Percentiles rank a stretch among this genome's conserved stretches.
Conservation (phyloP, 2,797 vertebrate species). For the Natrix natrix region DNA sequence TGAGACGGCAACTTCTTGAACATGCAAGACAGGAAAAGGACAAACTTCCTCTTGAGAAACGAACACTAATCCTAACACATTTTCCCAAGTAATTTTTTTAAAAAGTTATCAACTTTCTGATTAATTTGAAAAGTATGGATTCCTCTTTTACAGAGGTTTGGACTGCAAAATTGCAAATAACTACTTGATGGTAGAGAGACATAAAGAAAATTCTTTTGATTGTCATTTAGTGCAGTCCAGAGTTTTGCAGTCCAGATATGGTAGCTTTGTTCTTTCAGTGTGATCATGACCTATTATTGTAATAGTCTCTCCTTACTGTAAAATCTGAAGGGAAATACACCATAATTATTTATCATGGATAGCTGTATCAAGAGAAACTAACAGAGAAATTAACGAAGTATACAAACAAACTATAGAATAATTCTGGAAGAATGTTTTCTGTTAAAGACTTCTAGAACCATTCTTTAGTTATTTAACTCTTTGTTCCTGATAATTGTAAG, state of each 20-base stretch:
- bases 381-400: background rate
- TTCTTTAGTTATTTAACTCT: background rate
- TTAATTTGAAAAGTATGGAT: background rate
- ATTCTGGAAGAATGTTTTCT: background rate
- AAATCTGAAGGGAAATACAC: background rate
- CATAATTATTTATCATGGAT: background rate
- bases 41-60: constrained; percentile 94
- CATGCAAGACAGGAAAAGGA: constrained; percentile 97
- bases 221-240: background rate
- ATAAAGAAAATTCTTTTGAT: background rate
- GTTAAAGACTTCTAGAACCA: background rate
- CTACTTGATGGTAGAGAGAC: background rate
- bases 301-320: background rate
- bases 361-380: background rate
- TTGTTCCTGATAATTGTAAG: background rate
- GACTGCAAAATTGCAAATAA: background rate
- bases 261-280: background rate
- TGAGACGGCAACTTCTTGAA: constrained; percentile 95
- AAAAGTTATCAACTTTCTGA: background rate
- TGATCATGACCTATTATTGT: background rate
- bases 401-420: background rate
- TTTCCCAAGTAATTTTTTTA: constrained; percentile 88
- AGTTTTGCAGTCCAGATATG: background rate
- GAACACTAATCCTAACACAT: constrained; percentile 97
- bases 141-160: background rate